phyloP scores from a whole-genome alignment of 2,797 vertebrate species.

The Cetoscarus ocellatus region DNA sequence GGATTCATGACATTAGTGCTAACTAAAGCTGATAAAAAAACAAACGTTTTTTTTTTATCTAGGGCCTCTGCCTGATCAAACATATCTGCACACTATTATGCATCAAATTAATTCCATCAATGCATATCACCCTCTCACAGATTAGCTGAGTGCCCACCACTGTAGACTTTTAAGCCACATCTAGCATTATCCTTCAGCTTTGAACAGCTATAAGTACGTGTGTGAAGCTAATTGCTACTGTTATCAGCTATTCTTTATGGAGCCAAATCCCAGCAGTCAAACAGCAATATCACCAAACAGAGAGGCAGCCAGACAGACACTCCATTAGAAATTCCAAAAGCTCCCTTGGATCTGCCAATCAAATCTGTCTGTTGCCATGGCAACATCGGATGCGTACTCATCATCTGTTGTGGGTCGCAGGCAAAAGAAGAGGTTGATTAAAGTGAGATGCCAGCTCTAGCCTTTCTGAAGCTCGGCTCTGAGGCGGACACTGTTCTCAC shows the following conservation, averaged over 20 bases:
- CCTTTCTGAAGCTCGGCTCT: conserved; percentile 42
- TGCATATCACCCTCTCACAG: conserved; percentile 44
- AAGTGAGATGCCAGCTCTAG: conserved; percentile 39
- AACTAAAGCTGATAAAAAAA: conserved; percentile 22
- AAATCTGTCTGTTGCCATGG: conserved; percentile 66
- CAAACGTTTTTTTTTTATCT: conserved; percentile 24
- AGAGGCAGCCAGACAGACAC: conserved; percentile 63
- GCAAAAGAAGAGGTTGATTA: conserved; percentile 62
- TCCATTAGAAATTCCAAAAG: conserved; percentile 76
- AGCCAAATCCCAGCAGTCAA: conserved; percentile 62
- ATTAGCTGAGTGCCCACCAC: conserved; percentile 25
- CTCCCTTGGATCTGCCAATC: conserved; percentile 75
- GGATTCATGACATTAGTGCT: conserved; percentile 32
- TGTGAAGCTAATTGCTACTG: conserved; percentile 63
- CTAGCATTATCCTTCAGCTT: conserved; percentile 27
- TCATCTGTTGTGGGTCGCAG: conserved; percentile 26
- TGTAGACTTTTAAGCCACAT: conserved; percentile 35
- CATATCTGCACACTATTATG: conserved; percentile 53
- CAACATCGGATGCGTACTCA: conserved; percentile 52
- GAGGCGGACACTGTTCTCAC: conserved; percentile 10
- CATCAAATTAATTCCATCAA: conserved; percentile 57
- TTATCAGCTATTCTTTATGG: conserved; percentile 53
- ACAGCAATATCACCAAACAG: conserved; percentile 60
- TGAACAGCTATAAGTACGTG: conserved; percentile 48
- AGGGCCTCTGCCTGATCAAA: conserved; percentile 36